These are phyloP conservation scores for Eupithecia tripunctaria DNA, from an alignment of 2,888 invertebrate species.

Conservation along the genomic window DNA sequence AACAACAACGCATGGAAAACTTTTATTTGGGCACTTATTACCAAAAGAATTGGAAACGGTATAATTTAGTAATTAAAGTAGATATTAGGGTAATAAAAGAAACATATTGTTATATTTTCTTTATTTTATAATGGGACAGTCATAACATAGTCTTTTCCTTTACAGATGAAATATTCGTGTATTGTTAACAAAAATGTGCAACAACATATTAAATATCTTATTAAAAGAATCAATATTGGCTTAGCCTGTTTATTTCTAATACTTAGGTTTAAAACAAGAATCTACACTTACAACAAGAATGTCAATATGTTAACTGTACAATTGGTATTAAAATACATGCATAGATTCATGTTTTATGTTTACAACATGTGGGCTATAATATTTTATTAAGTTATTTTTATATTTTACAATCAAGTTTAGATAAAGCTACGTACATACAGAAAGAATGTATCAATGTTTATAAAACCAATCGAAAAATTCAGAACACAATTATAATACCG, in stretches of 20 bases:
- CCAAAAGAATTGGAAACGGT: background rate
- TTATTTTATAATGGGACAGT: slow-evolving; percentile 67
- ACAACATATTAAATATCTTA: slow-evolving; percentile 58
- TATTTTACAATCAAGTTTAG: background rate
- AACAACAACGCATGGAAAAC: background rate
- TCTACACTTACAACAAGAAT: slow-evolving; percentile 56
- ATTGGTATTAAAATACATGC: slow-evolving; percentile 65
- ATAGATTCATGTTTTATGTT: slow-evolving; percentile 31
- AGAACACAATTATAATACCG: background rate
- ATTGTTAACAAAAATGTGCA: slow-evolving; percentile 67
- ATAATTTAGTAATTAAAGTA: background rate
- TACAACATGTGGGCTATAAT: background rate
- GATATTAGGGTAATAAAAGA: background rate
- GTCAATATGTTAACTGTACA: slow-evolving; percentile 62
- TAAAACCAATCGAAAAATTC: background rate
- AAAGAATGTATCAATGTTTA: background rate
- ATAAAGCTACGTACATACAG: background rate
- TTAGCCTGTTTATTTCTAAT: slow-evolving; percentile 58
- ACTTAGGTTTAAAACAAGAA: slow-evolving; percentile 62
- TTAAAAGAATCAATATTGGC: slow-evolving; percentile 50
- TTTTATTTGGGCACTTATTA: background rate
- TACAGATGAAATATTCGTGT: slow-evolving; percentile 65
- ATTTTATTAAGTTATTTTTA: background rate
- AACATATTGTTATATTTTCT: slow-evolving; percentile 40
- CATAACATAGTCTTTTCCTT: slow-evolving; percentile 64